Percentiles rank a stretch among this genome's conserved stretches.
These are phyloP conservation scores for Itoplectis maculator DNA, from an alignment of 2,888 invertebrate genomes.

Conservation along the genomic window DNA sequence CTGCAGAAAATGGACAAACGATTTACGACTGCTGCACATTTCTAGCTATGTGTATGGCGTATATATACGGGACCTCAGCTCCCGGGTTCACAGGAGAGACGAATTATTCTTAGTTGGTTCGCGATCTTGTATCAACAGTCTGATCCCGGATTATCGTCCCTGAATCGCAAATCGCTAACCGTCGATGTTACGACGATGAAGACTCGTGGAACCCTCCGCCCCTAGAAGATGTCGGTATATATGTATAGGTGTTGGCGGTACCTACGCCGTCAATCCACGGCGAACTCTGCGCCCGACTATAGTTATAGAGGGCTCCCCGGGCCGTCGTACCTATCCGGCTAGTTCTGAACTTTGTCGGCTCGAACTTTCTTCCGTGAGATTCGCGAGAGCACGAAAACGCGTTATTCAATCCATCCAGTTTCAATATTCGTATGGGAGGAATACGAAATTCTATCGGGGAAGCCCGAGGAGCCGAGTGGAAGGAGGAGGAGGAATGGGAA, in stretches of 20 bases:
- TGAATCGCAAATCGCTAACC: constrained; percentile 65
- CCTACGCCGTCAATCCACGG: too few species aligned
- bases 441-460: constrained; percentile 39
- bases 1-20: constrained; percentile 61
- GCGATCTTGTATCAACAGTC: constrained; percentile 68
- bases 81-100: constrained; percentile 43
- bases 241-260: too few species aligned
- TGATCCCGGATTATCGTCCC: constrained; percentile 68
- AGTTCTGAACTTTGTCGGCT: constrained; percentile 52
- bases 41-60: too few species aligned
- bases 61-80: too few species aligned
- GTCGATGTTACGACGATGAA: constrained; percentile 47
- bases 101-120: constrained; percentile 68
- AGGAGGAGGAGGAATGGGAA: too few species aligned
- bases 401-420: constrained; percentile 61
- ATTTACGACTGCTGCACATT: constrained; percentile 41
- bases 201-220: constrained; percentile 25
- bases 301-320: too few species aligned
- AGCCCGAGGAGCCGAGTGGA: background rate
- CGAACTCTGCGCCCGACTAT: too few species aligned
- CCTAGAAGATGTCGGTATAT: too few species aligned
- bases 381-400: constrained; percentile 35
- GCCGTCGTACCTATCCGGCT: constrained; percentile 14
- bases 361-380: constrained; percentile 53
- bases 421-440: constrained; percentile 56